Percentiles rank a stretch among this genome's conserved stretches.
phyloP scores from a whole-genome alignment of 2,797 vertebrate genomes.

The Melanotaenia parkinsoni region DNA sequence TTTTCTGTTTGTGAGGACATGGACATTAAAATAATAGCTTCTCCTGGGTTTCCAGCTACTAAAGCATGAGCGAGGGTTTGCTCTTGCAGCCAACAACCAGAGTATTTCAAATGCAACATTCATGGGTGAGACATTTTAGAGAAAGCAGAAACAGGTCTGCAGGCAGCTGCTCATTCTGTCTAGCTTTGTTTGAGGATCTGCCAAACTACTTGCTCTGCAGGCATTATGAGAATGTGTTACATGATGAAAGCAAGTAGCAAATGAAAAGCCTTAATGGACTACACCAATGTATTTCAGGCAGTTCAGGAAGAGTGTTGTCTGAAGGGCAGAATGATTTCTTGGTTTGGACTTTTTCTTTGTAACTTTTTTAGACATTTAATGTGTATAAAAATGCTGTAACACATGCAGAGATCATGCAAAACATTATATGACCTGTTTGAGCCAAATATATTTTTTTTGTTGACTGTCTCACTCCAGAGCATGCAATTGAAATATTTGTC shows the following conservation, averaged over 20 bases:
- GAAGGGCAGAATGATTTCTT: not conserved
- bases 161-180: not conserved
- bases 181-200: slow-evolving; percentile 9
- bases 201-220: slow-evolving; percentile 8
- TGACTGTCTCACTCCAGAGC: not conserved
- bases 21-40: not conserved
- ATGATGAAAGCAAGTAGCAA: not conserved
- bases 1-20: not conserved
- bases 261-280: not conserved
- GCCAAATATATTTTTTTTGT: not conserved
- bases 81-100: not conserved
- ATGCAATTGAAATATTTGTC: not conserved
- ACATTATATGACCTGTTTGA: not conserved
- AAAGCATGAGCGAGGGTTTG: not conserved
- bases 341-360: not conserved
- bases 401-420: not conserved
- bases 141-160: not conserved
- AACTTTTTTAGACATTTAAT: not conserved
- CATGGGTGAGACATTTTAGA: slow-evolving; percentile 1
- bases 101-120: not conserved
- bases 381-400: not conserved
- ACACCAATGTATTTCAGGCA: not conserved
- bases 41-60: not conserved
- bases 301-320: not conserved
- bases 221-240: not conserved